Evolutionary conservation across 1,140 invertebrate species (phyloP).

Genomic region (Asobara japonica): DNA sequence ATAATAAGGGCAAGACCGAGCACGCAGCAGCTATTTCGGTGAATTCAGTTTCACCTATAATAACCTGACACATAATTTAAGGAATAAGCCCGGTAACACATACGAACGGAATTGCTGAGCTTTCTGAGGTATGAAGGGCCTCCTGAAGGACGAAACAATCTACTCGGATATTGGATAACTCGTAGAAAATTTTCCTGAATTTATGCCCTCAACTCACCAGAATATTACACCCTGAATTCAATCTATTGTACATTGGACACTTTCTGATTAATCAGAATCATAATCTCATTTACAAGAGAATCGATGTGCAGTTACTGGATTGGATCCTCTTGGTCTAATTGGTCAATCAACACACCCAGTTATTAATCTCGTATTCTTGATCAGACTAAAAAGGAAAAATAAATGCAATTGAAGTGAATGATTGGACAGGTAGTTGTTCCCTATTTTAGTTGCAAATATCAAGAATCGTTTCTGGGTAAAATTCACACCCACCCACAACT

Average conservation of each 20-base stretch:
- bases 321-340: no score
- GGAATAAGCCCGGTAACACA: neutral
- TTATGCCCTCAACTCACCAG: neutral
- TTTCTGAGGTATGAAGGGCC: neutral
- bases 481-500: no score
- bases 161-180: neutral
- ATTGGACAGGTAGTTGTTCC: no score
- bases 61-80: neutral
- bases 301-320: no score
- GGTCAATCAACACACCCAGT: no score
- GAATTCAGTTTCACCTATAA: neutral
- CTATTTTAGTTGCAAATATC: no score
- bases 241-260: neutral
- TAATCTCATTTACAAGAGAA: neutral
- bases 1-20: no score
- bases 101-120: slow-evolving; percentile 17
- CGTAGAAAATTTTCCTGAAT: neutral
- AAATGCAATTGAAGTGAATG: no score
- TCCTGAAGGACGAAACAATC: neutral
- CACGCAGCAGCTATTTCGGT: neutral
- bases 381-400: no score
- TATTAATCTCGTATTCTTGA: no score
- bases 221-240: neutral
- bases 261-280: neutral
- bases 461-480: no score